Percentiles rank a stretch among this genome's conserved stretches.
phyloP scores from a whole-genome alignment of 2,113 vertebrate species.

The Heterocephalus glaber region DNA sequence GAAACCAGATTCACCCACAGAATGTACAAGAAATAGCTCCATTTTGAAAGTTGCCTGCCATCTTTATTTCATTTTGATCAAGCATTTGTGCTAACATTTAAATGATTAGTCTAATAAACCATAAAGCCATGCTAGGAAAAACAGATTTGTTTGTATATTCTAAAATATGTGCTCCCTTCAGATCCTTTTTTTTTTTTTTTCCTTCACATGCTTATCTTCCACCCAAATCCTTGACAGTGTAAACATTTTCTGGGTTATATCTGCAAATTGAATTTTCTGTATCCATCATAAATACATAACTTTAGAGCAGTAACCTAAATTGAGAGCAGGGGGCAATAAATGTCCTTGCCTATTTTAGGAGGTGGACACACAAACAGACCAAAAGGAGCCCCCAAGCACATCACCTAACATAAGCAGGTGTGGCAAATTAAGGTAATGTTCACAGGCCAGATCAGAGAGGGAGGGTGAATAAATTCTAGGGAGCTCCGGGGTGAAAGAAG shows the following conservation, averaged over 20 bases:
- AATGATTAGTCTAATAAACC: background rate
- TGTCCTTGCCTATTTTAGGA: background rate
- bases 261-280: background rate
- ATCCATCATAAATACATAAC: background rate
- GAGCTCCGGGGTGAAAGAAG: background rate
- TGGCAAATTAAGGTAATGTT: background rate
- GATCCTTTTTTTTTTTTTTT: no score
- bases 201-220: background rate
- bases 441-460: background rate
- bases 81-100: background rate
- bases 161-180: constrained; percentile 4
- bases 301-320: background rate
- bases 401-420: background rate
- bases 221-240: background rate
- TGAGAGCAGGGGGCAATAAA: background rate
- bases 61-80: background rate
- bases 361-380: background rate
- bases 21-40: background rate
- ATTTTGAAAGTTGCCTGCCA: background rate
- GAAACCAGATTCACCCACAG: background rate
- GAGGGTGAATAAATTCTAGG: background rate
- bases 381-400: background rate
- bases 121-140: background rate
- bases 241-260: background rate
- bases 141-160: background rate